A percentile compares a stretch with the other conserved stretches of the same genome.
phyloP scores from a whole-genome alignment of 2,888 invertebrate genomes.

The Acanthosepion lycidas region DNA sequence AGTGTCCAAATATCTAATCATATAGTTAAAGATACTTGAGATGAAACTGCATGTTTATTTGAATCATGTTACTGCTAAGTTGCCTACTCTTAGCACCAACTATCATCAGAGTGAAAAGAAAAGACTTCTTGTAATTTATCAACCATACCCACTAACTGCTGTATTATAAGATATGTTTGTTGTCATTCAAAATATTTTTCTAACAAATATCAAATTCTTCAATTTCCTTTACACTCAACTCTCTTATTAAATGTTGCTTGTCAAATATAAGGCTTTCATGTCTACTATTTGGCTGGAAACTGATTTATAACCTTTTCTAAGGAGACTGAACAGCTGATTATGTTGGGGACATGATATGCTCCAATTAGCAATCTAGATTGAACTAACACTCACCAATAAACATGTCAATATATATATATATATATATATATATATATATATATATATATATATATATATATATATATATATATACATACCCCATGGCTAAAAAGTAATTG shows the following conservation, averaged over 20 bases:
- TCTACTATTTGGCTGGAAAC: background rate
- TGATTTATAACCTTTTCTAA: background rate
- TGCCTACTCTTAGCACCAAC: too few species aligned
- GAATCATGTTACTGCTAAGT: background rate
- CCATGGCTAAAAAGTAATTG: too few species aligned
- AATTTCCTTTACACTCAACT: background rate
- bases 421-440: too few species aligned
- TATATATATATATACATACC: too few species aligned
- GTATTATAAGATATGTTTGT: background rate
- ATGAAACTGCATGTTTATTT: background rate
- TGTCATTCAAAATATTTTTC: slow-evolving; percentile 6
- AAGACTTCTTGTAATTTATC: background rate
- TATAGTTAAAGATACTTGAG: too few species aligned
- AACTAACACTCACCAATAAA: too few species aligned
- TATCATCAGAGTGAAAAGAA: too few species aligned
- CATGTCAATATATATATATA: too few species aligned
- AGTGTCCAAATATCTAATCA: background rate
- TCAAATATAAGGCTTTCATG: too few species aligned
- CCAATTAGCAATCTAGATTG: background rate
- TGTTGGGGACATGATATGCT: background rate
- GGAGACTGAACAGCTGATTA: background rate
- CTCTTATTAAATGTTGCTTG: too few species aligned
- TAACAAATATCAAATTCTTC: slow-evolving; percentile 3
- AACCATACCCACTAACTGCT: background rate
- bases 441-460: too few species aligned